Conservation (phyloP, 1,140 invertebrate species). For the Drusus annulatus region DNA sequence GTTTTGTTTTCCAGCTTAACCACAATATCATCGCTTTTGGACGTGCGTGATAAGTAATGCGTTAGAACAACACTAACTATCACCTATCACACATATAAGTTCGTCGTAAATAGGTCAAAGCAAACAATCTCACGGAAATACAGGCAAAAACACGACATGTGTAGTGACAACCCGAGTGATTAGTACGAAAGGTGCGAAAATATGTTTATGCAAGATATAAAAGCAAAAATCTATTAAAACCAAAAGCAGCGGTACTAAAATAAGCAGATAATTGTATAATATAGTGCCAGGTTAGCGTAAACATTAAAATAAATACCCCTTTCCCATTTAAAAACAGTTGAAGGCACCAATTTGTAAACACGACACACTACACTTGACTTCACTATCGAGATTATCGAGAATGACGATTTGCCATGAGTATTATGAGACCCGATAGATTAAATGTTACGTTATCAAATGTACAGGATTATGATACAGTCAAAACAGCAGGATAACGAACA, state of each 20-base stretch:
- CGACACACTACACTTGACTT: not conserved
- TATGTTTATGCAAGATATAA: too few species aligned
- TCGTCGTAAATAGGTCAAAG: conserved; percentile 7
- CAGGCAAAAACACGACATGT: not conserved
- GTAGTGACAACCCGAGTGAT: too few species aligned
- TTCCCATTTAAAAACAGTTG: conserved; percentile 31
- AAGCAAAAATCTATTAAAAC: too few species aligned
- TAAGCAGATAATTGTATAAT: not conserved
- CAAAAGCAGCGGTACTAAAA: not conserved
- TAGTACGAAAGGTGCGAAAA: too few species aligned
- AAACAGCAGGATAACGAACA: conserved; percentile 39
- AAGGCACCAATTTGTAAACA: conserved; percentile 13
- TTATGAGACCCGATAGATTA: too few species aligned
- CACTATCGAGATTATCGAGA: not conserved
- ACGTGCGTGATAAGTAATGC: not conserved
- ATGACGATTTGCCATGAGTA: not conserved
- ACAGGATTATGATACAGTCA: conserved; percentile 18
- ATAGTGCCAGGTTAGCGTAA: conserved; percentile 6
- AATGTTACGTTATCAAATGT: not conserved
- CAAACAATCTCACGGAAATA: not conserved
- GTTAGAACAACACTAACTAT: not conserved
- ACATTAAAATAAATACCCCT: conserved; percentile 36
- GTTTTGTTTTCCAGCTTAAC: too few species aligned
- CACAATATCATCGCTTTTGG: not conserved
- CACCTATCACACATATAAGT: not conserved